Evolutionary conservation across 2,113 vertebrate genomes (phyloP), one percentile per base, ranked within the genome.

Genomic region (Anguilla japonica): DNA sequence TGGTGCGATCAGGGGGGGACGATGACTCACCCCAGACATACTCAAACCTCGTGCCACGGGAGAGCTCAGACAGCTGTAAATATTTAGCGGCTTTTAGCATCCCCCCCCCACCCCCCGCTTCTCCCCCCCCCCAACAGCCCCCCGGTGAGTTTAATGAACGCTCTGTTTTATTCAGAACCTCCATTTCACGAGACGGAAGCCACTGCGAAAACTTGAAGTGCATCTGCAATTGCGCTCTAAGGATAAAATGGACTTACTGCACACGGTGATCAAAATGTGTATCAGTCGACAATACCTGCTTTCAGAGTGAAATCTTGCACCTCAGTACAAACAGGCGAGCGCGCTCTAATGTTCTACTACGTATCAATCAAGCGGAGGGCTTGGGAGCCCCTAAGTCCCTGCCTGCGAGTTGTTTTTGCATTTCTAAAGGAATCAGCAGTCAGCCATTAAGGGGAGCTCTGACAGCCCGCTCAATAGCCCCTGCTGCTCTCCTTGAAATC

Each of bases 401-500:
- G 50, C 2, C 81, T 26, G 9, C 50, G n/a, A 5, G 16, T 20
- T 39, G 82, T 83, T 83, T 83, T 41, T 63, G 53, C 53, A 60
- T 50, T 82, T 60, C 82, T 63, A 40, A 84, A 2, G 6, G 15
- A 60, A 83, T 83, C 46, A 57, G n/a, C 56, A 41, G 83, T 63
- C 34, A 26, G 26, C 8, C 34, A 63, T 39, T 56, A 29, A 56
- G 29, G 22, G 82, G n/a, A 11, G 13, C 2, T 20, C 50, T 46
- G n/a, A 56, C 82, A 16, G 11, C n/a, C 50, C 26, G 46, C 43
- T 29, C 46, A 9, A 16, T 8, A 57, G 82, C 82, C 41, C 40
- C 14, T 29, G 71, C 34, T 39, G 26, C 26, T 67, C 63, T 29
- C 26, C 71, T 39, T 29, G 7, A 60, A n/a, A 78, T 29, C 75